These are phyloP conservation scores for Pygmarrhopalites habei DNA, from an alignment of 1,140 invertebrate genomes.

Conservation along the genomic window DNA sequence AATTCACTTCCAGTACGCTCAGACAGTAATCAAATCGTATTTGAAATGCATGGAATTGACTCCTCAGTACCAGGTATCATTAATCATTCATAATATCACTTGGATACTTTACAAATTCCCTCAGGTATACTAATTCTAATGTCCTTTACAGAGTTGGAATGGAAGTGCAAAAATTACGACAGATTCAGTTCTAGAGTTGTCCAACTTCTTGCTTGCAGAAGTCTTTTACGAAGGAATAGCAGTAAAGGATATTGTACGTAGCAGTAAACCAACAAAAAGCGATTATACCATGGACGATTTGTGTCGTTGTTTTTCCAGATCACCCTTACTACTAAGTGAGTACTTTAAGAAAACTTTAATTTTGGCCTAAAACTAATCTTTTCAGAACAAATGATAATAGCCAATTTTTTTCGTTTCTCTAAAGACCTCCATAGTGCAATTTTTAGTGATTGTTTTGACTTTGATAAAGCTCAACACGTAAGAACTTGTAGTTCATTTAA, in stretches of 20 bases:
- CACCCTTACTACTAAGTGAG: no score
- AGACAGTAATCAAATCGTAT: conserved; percentile 32
- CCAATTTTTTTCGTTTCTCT: no score
- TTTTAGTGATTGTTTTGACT: conserved; percentile 32
- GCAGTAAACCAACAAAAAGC: conserved; percentile 8
- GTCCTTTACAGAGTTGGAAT: conserved; percentile 24
- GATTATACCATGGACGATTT: conserved; percentile 29
- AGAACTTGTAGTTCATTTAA: no score
- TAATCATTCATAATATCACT: no score
- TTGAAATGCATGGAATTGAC: conserved; percentile 30
- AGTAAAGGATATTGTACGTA: conserved; percentile 25
- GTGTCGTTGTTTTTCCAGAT: conserved; percentile 23
- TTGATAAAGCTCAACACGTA: conserved; percentile 17
- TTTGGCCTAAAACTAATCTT: no score
- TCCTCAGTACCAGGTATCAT: no score
- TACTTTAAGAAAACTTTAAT: no score
- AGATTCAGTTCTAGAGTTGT: conserved; percentile 27
- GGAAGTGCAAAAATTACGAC: conserved; percentile 6
- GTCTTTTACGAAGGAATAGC: conserved; percentile 21
- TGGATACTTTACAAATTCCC: no score
- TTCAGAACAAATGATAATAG: no score
- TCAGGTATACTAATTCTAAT: no score
- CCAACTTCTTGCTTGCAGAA: conserved; percentile 27
- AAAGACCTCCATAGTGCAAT: conserved; percentile 29
- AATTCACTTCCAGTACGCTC: conserved; percentile 26